Evolutionary conservation across 2,113 vertebrate species (phyloP).

Genomic region (Diphyllodes magnificus): DNA sequence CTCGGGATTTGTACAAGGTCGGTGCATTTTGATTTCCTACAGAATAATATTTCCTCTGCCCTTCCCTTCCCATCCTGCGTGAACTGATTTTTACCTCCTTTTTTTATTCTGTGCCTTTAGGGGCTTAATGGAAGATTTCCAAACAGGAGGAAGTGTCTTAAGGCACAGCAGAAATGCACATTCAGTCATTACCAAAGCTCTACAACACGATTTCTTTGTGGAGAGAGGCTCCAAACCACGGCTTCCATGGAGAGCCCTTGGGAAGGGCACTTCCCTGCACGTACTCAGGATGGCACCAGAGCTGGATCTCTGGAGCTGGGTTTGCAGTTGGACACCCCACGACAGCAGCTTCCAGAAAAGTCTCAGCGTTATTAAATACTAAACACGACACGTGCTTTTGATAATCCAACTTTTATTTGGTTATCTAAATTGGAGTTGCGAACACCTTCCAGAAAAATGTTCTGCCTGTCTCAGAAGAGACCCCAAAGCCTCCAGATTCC

Average conservation of each 20-base stretch:
- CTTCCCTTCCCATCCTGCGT: background rate
- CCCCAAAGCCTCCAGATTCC: background rate
- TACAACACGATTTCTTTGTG: background rate
- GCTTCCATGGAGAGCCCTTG: background rate
- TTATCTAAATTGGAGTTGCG: background rate
- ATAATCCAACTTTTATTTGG: background rate
- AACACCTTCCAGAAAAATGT: background rate
- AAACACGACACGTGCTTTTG: rapidly evolving
- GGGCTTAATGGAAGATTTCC: background rate
- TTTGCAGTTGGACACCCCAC: background rate
- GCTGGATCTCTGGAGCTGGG: background rate
- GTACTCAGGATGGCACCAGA: constrained; percentile 24
- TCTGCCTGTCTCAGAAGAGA: background rate
- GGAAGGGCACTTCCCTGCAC: background rate
- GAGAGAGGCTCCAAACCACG: background rate
- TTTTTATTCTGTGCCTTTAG: background rate
- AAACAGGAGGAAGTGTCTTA: background rate
- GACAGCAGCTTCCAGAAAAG: background rate
- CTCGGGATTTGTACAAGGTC: background rate
- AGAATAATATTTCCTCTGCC: background rate
- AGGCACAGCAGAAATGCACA: background rate
- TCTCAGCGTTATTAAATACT: background rate
- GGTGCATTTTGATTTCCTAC: background rate
- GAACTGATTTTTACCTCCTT: background rate
- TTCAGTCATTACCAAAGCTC: background rate